These are phyloP conservation scores for Ficedula albicollis DNA, from an alignment of 2,797 vertebrate genomes.

Conservation along the genomic window DNA sequence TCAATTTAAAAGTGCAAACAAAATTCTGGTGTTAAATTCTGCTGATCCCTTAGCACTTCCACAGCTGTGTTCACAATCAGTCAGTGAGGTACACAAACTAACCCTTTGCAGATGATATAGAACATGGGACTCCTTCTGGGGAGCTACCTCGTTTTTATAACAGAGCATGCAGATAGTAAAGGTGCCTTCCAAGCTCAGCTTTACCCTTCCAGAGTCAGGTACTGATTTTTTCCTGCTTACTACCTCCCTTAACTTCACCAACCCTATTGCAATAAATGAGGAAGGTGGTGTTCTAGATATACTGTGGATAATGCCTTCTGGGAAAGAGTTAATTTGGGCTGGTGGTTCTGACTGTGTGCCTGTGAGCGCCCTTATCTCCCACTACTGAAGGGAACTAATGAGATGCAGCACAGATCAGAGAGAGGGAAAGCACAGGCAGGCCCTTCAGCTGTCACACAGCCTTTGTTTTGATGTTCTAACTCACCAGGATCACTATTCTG, in stretches of 20 bases:
- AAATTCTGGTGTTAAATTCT: neutral
- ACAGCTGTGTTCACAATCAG: neutral
- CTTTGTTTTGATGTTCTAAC: neutral
- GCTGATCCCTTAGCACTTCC: neutral
- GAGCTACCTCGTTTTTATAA: neutral
- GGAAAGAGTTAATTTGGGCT: neutral
- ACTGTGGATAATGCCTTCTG: neutral
- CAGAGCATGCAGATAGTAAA: neutral
- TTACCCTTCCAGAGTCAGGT: neutral
- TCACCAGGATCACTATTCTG: neutral
- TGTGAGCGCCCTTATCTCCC: neutral
- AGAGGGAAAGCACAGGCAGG: neutral
- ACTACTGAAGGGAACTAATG: neutral
- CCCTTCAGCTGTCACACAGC: neutral
- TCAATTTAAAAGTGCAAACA: neutral
- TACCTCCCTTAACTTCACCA: neutral
- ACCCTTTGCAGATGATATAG: neutral
- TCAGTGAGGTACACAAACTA: neutral
- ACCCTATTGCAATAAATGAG: neutral
- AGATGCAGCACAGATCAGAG: neutral
- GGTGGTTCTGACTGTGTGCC: neutral
- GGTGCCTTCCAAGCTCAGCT: neutral
- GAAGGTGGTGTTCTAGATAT: neutral
- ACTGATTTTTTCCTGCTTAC: neutral
- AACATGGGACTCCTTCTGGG: neutral